Conservation (phyloP, 2,113 vertebrate species). For the Nasalis larvatus region DNA sequence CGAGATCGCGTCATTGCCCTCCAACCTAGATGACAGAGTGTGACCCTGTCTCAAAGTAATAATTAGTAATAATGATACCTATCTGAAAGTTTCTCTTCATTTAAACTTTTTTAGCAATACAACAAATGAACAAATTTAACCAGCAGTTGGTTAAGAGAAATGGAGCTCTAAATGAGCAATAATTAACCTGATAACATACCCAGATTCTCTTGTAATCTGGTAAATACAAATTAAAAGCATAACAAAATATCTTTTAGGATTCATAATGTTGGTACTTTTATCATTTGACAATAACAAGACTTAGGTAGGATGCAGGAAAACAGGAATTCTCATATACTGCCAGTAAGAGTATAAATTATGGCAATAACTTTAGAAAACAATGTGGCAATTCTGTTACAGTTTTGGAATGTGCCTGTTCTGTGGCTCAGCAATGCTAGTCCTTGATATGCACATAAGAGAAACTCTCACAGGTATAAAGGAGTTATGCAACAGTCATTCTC, state of each 20-base stretch:
- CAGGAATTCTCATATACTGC: neutral
- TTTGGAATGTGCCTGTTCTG: neutral
- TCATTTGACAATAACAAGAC: neutral
- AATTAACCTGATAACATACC: neutral
- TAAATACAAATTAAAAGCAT: constrained; percentile 5
- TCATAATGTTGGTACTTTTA: neutral
- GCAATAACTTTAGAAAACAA: neutral
- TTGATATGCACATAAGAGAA: neutral
- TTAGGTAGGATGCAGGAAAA: neutral
- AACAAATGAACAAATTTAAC: neutral
- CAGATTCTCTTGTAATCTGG: neutral
- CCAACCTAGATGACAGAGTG: too few relatives aligned
- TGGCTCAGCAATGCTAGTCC: neutral
- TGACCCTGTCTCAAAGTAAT: too few relatives aligned
- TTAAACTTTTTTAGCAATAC: neutral
- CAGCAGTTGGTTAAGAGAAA: neutral
- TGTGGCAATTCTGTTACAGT: neutral
- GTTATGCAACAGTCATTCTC: neutral
- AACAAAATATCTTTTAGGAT: neutral
- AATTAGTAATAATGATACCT: too few relatives aligned
- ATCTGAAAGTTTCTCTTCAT: neutral
- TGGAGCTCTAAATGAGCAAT: neutral
- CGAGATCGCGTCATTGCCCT: too few relatives aligned
- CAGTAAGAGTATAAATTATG: neutral
- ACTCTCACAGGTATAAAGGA: neutral